phyloP scores from a whole-genome alignment of 2,113 vertebrate species.

The Mobula birostris region DNA sequence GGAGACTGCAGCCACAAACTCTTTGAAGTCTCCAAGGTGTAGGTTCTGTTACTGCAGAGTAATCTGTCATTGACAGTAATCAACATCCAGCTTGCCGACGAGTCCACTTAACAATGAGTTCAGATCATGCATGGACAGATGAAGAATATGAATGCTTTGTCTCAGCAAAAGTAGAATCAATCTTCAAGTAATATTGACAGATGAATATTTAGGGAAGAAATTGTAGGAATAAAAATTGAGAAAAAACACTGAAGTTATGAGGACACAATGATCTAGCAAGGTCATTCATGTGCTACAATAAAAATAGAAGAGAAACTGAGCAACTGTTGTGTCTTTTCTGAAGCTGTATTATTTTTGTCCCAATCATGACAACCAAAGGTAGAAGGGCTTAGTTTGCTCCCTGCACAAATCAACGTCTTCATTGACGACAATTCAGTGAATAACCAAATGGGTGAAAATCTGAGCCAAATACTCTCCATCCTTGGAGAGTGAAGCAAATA shows the following conservation, averaged over 20 bases:
- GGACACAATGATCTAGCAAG: background rate
- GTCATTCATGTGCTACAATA: background rate
- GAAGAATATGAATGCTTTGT: background rate
- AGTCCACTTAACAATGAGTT: background rate
- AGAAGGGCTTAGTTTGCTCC: background rate
- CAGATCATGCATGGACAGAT: background rate
- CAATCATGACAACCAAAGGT: background rate
- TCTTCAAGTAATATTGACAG: background rate
- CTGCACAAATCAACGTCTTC: background rate
- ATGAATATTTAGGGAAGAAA: background rate
- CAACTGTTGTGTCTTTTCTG: background rate
- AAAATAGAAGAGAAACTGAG: background rate
- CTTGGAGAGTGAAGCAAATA: background rate
- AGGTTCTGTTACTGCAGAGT: background rate
- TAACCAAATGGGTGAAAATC: background rate
- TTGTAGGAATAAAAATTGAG: background rate
- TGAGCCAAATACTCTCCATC: background rate
- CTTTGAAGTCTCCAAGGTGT: background rate
- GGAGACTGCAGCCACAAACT: background rate
- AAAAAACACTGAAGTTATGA: background rate
- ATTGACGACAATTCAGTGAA: too few relatives aligned
- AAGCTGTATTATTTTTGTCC: background rate
- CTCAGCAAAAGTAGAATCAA: background rate
- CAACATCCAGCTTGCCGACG: background rate
- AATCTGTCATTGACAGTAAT: background rate